phyloP scores from a whole-genome alignment of 2,113 vertebrate species.

The Hirundichthys speculiger region DNA sequence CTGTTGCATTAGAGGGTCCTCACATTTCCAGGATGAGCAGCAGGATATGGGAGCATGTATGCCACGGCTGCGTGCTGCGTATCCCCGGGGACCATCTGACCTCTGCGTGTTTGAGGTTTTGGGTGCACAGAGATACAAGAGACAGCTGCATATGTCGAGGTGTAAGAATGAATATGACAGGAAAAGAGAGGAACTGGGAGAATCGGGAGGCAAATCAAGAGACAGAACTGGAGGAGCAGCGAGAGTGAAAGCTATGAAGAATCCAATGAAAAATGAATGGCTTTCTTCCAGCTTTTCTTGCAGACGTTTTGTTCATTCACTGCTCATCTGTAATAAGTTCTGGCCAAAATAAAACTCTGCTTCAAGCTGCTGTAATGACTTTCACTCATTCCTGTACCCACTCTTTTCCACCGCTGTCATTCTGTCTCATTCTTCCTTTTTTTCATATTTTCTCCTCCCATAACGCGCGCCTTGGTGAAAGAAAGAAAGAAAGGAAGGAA shows the following conservation, averaged over 20 bases:
- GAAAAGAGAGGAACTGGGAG: not conserved
- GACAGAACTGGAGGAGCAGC: constrained; percentile 10
- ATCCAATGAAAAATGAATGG: constrained; percentile 57
- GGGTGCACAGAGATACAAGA: constrained; percentile 10
- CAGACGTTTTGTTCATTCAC: constrained; percentile 45
- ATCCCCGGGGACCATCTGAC: constrained; percentile 20
- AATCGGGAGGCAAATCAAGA: constrained; percentile 20
- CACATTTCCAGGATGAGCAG: not conserved
- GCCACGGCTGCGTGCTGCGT: constrained; percentile 22
- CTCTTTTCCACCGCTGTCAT: not conserved
- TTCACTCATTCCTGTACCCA: constrained; percentile 30
- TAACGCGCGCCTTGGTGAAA: too few relatives aligned
- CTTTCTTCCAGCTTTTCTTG: constrained; percentile 27
- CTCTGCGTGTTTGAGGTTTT: not conserved
- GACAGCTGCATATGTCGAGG: not conserved
- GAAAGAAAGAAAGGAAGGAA: too few relatives aligned
- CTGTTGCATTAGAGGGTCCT: constrained; percentile 28
- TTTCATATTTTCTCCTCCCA: too few relatives aligned
- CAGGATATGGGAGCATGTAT: not conserved
- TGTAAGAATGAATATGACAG: too few relatives aligned
- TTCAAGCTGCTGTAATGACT: constrained; percentile 41
- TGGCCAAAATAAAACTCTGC: constrained; percentile 57
- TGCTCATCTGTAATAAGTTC: constrained; percentile 48
- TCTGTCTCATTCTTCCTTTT: not conserved
- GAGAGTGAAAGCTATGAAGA: constrained; percentile 24